phyloP scores from a whole-genome alignment of 2,113 vertebrate species.

The Furnarius figulus region DNA sequence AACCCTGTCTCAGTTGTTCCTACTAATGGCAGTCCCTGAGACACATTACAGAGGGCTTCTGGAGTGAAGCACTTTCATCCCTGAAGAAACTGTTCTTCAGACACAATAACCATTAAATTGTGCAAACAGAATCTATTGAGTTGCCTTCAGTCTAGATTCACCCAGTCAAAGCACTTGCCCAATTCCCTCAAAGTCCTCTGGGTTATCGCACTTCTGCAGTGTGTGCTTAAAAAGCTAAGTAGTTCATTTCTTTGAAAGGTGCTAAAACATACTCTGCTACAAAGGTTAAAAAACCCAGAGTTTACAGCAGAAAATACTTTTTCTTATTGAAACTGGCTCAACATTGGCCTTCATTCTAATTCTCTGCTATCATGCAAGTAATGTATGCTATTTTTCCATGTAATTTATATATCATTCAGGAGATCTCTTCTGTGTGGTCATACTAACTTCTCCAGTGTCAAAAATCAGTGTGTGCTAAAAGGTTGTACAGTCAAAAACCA shows the following conservation, averaged over 20 bases:
- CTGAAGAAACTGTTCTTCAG: neutral
- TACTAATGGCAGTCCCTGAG: neutral
- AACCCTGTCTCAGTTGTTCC: neutral
- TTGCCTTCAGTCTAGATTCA: neutral
- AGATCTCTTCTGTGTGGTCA: neutral
- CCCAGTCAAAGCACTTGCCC: neutral
- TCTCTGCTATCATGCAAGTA: neutral
- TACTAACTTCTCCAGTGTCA: neutral
- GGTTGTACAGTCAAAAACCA: neutral
- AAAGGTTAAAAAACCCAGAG: neutral
- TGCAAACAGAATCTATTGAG: neutral
- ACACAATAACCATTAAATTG: neutral
- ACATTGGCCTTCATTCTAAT: neutral
- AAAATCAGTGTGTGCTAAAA: neutral
- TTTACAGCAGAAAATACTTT: neutral
- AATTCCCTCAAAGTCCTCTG: neutral
- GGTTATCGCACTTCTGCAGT: neutral
- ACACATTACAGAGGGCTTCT: neutral
- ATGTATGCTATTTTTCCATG: accelerated
- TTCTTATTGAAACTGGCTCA: neutral
- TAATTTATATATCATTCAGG: neutral
- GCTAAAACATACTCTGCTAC: neutral
- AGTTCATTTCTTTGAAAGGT: neutral
- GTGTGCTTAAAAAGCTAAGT: neutral
- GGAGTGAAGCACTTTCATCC: neutral